phyloP scores from a whole-genome alignment of 2,113 vertebrate species.

The Petrocephalus zakoni region DNA sequence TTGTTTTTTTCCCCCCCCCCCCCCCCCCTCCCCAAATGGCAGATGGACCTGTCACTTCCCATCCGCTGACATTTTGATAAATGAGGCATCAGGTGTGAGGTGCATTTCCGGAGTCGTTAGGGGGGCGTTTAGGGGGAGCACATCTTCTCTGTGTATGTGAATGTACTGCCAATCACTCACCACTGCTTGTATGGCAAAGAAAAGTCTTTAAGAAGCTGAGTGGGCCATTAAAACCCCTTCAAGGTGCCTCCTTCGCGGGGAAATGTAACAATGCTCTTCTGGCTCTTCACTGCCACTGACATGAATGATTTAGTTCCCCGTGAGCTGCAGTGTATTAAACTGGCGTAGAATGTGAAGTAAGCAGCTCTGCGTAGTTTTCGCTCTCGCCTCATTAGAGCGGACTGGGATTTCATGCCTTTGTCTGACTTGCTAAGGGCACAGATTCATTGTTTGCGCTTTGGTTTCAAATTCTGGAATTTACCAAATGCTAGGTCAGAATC shows the following conservation, averaged over 20 bases:
- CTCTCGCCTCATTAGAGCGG: not conserved
- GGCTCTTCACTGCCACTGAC: not conserved
- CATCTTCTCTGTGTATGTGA: conserved; percentile 29
- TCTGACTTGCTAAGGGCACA: not conserved
- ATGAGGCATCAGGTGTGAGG: conserved; percentile 51
- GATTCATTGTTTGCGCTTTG: not conserved
- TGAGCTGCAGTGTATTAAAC: not conserved
- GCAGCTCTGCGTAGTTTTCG: not conserved
- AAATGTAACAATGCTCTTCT: not conserved
- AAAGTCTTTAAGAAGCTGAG: not conserved
- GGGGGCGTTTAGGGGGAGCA: conserved; percentile 29
- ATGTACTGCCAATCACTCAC: conserved; percentile 43
- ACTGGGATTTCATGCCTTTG: not conserved
- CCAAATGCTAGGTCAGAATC: not conserved
- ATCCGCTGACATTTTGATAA: conserved; percentile 48
- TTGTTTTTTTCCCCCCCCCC: no score
- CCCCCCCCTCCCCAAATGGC: conserved; percentile 30
- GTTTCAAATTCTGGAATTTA: not conserved
- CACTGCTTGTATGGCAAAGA: not conserved
- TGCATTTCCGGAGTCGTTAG: conserved; percentile 42
- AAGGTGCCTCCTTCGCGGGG: not conserved
- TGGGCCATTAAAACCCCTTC: not conserved
- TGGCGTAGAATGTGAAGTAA: not conserved
- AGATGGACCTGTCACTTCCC: conserved; percentile 45
- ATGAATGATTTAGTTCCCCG: not conserved